Evolutionary conservation across 1,140 invertebrate genomes (phyloP).

Genomic region (Eueides isabella): DNA sequence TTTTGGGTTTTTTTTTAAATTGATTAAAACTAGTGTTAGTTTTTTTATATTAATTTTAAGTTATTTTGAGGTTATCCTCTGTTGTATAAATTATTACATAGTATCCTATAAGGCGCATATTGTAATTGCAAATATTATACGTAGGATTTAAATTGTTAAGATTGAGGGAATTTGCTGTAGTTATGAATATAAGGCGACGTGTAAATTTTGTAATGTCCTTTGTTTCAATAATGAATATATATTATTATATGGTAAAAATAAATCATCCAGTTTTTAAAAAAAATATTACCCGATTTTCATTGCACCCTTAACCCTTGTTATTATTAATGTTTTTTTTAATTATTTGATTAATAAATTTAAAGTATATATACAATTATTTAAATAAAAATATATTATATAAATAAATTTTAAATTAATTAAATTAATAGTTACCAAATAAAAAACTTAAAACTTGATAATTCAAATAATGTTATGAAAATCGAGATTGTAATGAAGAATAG

Average conservation of each 20-base stretch:
- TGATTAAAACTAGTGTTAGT: slow-evolving; percentile 45
- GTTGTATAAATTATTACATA: slow-evolving; percentile 79
- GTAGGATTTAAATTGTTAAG: slow-evolving; percentile 78
- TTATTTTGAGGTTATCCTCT: slow-evolving; percentile 58
- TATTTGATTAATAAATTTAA: background rate
- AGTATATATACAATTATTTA: background rate
- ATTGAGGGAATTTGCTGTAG: slow-evolving; percentile 76
- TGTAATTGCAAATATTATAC: slow-evolving; percentile 78
- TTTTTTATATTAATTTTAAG: slow-evolving; percentile 61
- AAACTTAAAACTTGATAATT: too few relatives aligned
- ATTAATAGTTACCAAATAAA: too few relatives aligned
- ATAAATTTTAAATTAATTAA: too few relatives aligned
- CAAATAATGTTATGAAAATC: too few relatives aligned
- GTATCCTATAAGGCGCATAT: slow-evolving; percentile 68
- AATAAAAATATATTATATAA: background rate
- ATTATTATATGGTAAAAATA: slow-evolving; percentile 81
- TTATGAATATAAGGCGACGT: slow-evolving; percentile 72
- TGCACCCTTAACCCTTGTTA: slow-evolving; percentile 22
- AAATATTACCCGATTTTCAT: slow-evolving; percentile 67
- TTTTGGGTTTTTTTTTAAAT: slow-evolving; percentile 40
- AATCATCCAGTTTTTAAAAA: slow-evolving; percentile 82
- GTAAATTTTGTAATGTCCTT: slow-evolving; percentile 81
- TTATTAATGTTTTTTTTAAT: background rate
- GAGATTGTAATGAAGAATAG: too few relatives aligned
- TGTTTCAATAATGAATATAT: slow-evolving; percentile 82